Evolutionary conservation across 2,797 vertebrate species (phyloP), one percentile per base, ranked within the genome.

Genomic region (Florisuga fusca): DNA sequence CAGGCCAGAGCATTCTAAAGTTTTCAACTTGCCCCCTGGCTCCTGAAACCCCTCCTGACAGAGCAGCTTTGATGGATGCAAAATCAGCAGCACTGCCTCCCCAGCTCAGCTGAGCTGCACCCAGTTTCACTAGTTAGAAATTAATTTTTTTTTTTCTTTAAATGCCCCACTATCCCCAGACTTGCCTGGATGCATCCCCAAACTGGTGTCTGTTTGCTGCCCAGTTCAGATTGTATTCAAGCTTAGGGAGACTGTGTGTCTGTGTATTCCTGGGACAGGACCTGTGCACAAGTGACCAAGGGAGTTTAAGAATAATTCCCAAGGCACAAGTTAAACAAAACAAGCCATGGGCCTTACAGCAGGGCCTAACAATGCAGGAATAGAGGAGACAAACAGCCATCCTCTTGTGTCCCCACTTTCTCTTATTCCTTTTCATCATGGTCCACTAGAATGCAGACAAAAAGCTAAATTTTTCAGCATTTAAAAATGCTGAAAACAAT

Each of bases 111-210:
- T n/a, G 64, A 41, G 16, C 83, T 15, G 23, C 57, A 14, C 1
- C 7, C 2, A 16, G 27, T 66, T 20, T 50, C 22, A 12, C 21
- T 12, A 6, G 17, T 1, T 6, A 29, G 31, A 82, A 90, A 83
- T 36, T 41, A 55, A 25, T 46, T 12, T 14, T 45, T 84, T 16
- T 45, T 45, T 17, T 19, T 45, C 43, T 45, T 75, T 73, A 8
- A 8, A 31, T 6, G 0, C 26, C 10, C 43, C 7, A 4, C 6
- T 63, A 31, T 4, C 34, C 86, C 45, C 20, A 67, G 34, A 62
- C 15, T 19, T 19, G 48, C 2, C 0, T 0, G 46, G 73, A 75
- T 72, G 50, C 27, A 4, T 18, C 38, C 10, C 71, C 16, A 62
- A 75, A 6, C 4, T 4, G 16, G 5, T 2, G 4, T 13, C 16